phyloP scores from a whole-genome alignment of 2,113 vertebrate genomes.

The Dromas ardeola region DNA sequence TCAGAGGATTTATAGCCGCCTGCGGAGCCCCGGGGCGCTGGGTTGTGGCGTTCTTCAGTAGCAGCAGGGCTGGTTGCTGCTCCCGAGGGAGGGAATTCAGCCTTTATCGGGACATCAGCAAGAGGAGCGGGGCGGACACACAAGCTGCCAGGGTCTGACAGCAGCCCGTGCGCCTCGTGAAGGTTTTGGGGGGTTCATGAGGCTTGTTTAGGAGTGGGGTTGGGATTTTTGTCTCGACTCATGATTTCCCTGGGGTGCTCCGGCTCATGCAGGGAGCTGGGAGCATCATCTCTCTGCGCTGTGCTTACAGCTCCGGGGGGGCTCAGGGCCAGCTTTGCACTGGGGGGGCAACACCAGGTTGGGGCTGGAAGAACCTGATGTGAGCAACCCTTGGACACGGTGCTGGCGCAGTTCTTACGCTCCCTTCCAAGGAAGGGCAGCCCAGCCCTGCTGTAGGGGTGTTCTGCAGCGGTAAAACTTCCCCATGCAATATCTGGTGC shows the following conservation, averaged over 20 bases:
- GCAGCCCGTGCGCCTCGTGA: accelerated
- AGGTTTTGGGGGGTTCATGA: not conserved
- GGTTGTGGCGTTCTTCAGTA: not conserved
- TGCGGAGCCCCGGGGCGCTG: not conserved
- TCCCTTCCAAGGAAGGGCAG: not conserved
- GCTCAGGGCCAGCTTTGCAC: not conserved
- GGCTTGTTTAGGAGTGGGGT: not conserved
- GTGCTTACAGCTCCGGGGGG: accelerated
- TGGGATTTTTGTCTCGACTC: not conserved
- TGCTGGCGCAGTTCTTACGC: accelerated
- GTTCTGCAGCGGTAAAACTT: not conserved
- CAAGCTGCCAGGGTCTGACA: not conserved
- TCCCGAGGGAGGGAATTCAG: not conserved
- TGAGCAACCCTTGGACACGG: not conserved
- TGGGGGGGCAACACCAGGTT: accelerated
- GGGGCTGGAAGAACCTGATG: not conserved
- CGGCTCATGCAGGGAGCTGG: accelerated
- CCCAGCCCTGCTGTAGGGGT: not conserved
- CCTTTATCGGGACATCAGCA: not conserved
- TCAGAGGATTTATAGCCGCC: not conserved
- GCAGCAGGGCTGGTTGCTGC: not conserved
- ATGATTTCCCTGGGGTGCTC: not conserved
- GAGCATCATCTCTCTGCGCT: accelerated
- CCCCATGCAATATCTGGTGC: accelerated
- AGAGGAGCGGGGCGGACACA: not conserved